phyloP scores from a whole-genome alignment of 30 jellyfish, hydroid and myxozoan species.

The Cassiopea xamachana region DNA sequence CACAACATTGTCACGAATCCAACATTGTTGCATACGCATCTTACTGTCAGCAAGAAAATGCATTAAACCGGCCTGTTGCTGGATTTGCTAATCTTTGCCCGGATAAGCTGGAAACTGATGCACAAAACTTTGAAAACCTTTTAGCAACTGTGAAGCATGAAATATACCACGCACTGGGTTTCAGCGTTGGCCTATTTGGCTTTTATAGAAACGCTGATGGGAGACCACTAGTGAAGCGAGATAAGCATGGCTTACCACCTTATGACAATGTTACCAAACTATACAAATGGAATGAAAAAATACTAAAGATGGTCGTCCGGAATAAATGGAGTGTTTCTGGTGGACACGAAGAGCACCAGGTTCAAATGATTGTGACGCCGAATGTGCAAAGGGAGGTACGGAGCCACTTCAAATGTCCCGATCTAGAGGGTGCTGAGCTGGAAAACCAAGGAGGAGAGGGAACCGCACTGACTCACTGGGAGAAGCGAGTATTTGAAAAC shows the following conservation, averaged over 20 bases:
- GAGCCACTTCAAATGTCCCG: conserved; percentile 80
- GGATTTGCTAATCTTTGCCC: conserved; percentile 97
- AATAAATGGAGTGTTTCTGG: conserved; percentile 92
- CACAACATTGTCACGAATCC: conserved; percentile 90
- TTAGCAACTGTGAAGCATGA: conserved; percentile 94
- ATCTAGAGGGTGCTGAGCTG: conserved; percentile 92
- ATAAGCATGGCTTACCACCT: conserved; percentile 88
- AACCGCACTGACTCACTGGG: conserved; percentile 96
- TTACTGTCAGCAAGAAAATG: conserved; percentile 95
- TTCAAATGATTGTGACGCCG: conserved; percentile 93
- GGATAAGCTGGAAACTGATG: conserved; percentile 79
- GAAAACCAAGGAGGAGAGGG: conserved; percentile 99
- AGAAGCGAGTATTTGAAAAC: conserved; percentile 88
- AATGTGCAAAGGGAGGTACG: conserved; percentile 85
- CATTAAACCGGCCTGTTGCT: conserved; percentile 94
- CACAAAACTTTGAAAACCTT: conserved; percentile 86
- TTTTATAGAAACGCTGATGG: conserved; percentile 87
- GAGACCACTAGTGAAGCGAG: conserved; percentile 78
- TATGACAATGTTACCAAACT: conserved; percentile 68
- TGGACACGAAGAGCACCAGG: conserved; percentile 84
- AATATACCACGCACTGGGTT: conserved; percentile 92
- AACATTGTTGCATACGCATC: conserved; percentile 97
- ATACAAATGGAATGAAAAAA: conserved; percentile 83
- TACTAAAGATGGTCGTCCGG: conserved; percentile 71
- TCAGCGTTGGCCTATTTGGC: conserved; percentile 93